Percentiles rank a stretch among this genome's conserved stretches.
These are phyloP conservation scores for Tenebrosternarchus preto DNA, from an alignment of 2,113 vertebrate species.

Conservation along the genomic window DNA sequence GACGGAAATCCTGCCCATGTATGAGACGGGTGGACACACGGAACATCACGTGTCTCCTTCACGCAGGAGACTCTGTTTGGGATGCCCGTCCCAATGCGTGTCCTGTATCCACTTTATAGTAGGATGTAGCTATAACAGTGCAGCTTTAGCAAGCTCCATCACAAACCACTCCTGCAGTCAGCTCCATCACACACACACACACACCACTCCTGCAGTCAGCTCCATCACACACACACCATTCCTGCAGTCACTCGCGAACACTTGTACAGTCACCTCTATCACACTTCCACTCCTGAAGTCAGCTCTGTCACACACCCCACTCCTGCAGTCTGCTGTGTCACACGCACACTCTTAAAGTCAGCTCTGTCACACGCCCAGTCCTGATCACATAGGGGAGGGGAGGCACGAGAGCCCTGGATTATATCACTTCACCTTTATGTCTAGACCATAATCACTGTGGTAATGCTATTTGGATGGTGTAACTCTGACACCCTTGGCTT, in stretches of 20 bases:
- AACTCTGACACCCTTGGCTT: slow-evolving; percentile 76
- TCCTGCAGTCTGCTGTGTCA: too few species aligned
- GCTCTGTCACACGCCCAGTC: slow-evolving; percentile 71
- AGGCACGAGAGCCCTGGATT: slow-evolving; percentile 73
- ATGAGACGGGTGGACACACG: slow-evolving; percentile 52
- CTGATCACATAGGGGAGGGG: slow-evolving; percentile 66
- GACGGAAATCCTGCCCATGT: slow-evolving; percentile 74
- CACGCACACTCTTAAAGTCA: too few species aligned
- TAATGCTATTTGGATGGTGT: slow-evolving; percentile 74
- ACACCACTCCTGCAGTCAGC: too few species aligned
- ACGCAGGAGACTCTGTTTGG: slow-evolving; percentile 62
- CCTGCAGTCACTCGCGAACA: too few species aligned
- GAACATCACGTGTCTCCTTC: slow-evolving; percentile 70
- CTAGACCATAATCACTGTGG: slow-evolving; percentile 68
- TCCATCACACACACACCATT: too few species aligned
- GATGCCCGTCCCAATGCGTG: slow-evolving; percentile 76
- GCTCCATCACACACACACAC: too few species aligned
- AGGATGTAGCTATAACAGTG: slow-evolving; percentile 67
- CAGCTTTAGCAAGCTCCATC: slow-evolving; percentile 73
- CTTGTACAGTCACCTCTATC: too few species aligned
- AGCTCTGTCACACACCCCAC: too few species aligned
- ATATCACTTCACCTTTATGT: slow-evolving; percentile 57
- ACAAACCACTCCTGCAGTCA: slow-evolving; percentile 11
- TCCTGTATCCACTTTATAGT: slow-evolving; percentile 74
- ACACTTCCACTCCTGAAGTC: too few species aligned